phyloP scores from a whole-genome alignment of 1,140 invertebrate species.

The Lineus longissimus region DNA sequence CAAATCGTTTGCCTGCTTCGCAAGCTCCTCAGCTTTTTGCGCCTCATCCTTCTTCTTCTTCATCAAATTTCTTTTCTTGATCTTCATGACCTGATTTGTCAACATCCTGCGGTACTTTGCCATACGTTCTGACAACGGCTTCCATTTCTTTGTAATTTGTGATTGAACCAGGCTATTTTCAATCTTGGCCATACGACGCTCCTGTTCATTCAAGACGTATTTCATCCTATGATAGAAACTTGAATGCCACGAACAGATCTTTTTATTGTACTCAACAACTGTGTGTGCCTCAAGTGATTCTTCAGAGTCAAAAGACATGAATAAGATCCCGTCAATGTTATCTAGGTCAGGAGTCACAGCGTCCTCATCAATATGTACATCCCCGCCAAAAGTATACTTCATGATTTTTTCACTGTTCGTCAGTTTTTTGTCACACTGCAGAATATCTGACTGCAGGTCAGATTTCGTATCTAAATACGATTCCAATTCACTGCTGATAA shows the following conservation, averaged over 20 bases:
- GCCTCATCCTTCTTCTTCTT: too few relatives aligned
- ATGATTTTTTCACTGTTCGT: background rate
- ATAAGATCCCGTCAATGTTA: conserved; percentile 41
- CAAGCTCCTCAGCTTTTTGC: too few relatives aligned
- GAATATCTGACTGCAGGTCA: background rate
- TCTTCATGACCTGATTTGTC: too few relatives aligned
- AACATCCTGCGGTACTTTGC: too few relatives aligned
- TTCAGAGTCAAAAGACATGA: conserved; percentile 41
- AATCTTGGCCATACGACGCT: too few relatives aligned
- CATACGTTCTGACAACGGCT: too few relatives aligned
- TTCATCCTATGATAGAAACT: too few relatives aligned
- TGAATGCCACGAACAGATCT: background rate
- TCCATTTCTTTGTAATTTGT: too few relatives aligned
- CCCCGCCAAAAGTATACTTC: background rate
- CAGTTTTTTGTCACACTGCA: background rate
- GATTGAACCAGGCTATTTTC: too few relatives aligned
- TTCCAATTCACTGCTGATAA: background rate
- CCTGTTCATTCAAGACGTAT: too few relatives aligned
- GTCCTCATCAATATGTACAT: background rate
- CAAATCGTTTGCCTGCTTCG: too few relatives aligned
- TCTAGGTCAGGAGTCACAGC: conserved; percentile 39
- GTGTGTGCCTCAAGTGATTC: conserved; percentile 37
- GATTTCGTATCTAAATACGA: background rate
- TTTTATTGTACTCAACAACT: conserved; percentile 31
- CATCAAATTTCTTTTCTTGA: too few relatives aligned